Percentiles rank a stretch among this genome's conserved stretches.
These are phyloP conservation scores for Agrypnus murinus DNA, from an alignment of 2,888 invertebrate species.

Conservation along the genomic window DNA sequence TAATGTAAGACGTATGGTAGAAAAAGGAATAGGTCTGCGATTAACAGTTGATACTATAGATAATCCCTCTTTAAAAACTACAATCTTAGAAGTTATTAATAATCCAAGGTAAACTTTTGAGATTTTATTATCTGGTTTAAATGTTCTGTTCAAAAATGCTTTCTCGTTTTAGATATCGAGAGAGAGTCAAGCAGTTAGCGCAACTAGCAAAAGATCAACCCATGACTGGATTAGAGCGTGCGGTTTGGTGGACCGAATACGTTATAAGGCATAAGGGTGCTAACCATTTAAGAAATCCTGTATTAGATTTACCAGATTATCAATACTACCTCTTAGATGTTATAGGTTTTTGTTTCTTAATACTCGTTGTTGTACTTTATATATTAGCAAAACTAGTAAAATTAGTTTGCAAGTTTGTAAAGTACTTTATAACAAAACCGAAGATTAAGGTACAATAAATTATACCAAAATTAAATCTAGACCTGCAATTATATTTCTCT, in stretches of 20 bases:
- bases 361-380: not conserved
- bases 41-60: not conserved
- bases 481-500: no score
- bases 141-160: no score
- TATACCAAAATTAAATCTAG: no score
- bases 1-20: not conserved
- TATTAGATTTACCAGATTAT: slow-evolving; percentile 3
- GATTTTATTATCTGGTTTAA: no score
- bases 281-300: slow-evolving; percentile 15
- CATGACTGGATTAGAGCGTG: slow-evolving; percentile 22
- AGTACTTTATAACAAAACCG: no score
- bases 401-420: not conserved
- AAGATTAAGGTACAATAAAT: no score
- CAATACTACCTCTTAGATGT: slow-evolving; percentile 33
- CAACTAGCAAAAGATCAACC: slow-evolving; percentile 19
- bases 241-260: slow-evolving; percentile 38
- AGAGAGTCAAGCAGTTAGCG: not conserved
- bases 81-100: not conserved
- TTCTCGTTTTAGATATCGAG: slow-evolving; percentile 6
- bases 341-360: not conserved
- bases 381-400: not conserved
- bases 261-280: slow-evolving; percentile 26
- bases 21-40: not conserved
- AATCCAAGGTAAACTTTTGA: not conserved
- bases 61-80: not conserved